Conservation (phyloP, 2,888 invertebrate species). For the Andrena flavipes region DNA sequence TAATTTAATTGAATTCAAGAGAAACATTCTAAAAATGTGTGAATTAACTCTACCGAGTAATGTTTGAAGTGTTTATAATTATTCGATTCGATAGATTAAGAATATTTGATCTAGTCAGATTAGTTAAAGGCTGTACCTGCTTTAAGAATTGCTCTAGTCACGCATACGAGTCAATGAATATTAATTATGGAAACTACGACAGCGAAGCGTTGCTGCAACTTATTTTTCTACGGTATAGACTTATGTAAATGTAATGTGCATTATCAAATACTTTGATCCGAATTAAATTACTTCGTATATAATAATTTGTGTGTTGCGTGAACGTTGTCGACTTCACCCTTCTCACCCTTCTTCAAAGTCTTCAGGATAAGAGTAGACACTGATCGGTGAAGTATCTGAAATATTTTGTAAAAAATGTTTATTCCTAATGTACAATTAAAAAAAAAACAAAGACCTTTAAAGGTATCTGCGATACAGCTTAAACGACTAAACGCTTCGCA, state of each 20-base stretch:
- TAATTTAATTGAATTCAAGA: not conserved
- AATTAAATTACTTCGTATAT: constrained; percentile 19
- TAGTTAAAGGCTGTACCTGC: constrained; percentile 24
- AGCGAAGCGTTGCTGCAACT: not conserved
- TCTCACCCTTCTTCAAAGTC: not conserved
- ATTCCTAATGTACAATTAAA: constrained; percentile 75
- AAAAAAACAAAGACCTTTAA: constrained; percentile 53
- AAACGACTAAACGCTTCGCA: constrained; percentile 51
- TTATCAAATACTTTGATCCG: not conserved
- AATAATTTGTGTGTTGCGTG: not conserved
- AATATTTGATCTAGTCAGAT: constrained; percentile 38
- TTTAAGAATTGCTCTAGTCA: constrained; percentile 50
- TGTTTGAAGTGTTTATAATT: not conserved
- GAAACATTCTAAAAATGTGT: not conserved
- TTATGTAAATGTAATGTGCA: not conserved
- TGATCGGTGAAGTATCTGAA: not conserved
- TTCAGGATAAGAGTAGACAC: not conserved
- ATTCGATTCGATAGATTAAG: not conserved
- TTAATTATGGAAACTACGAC: constrained; percentile 1
- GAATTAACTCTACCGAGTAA: not conserved
- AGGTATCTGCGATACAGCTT: constrained; percentile 54
- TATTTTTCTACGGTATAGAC: constrained; percentile 54
- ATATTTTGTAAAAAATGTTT: constrained; percentile 69
- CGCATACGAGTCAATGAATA: constrained; percentile 25
- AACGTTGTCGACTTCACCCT: not conserved